Percentiles rank a stretch among this genome's conserved stretches.
Conservation (phyloP, 2,888 invertebrate genomes). For the Drosophila stalkeri region DNA sequence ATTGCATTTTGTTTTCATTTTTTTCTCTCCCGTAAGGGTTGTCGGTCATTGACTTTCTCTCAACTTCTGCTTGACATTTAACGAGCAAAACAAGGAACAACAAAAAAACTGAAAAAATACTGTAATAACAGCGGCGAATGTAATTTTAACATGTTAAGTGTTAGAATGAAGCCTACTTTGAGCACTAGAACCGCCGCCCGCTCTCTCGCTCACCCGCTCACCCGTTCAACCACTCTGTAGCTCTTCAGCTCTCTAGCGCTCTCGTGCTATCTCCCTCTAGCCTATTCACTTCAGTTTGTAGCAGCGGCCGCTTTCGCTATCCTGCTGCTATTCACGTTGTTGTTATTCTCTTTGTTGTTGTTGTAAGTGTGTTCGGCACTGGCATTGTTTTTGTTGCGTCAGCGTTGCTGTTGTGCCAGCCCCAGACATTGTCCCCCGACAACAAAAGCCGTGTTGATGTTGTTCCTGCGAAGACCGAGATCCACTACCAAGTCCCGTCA, state of each 20-base stretch:
- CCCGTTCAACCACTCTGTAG: neutral
- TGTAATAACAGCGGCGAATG: conserved; percentile 59
- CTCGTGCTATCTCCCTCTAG: neutral
- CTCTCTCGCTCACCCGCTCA: neutral
- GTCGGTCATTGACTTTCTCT: conserved; percentile 75
- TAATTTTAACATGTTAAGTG: conserved; percentile 77
- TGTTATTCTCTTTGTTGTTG: conserved; percentile 18
- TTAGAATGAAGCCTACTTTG: conserved; percentile 78
- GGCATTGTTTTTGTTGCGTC: conserved; percentile 57
- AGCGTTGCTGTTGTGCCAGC: conserved; percentile 43
- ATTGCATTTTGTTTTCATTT: conserved; percentile 58
- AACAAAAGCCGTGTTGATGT: conserved; percentile 67
- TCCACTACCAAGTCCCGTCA: conserved; percentile 8
- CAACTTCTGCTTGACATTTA: conserved; percentile 77
- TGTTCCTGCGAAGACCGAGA: conserved; percentile 46
- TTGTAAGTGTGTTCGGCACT: conserved; percentile 29
- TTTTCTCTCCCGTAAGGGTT: conserved; percentile 29
- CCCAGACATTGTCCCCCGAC: conserved; percentile 72
- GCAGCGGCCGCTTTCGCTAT: conserved; percentile 22
- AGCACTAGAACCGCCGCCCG: conserved; percentile 29
- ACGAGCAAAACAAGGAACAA: conserved; percentile 62
- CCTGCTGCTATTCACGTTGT: conserved; percentile 16
- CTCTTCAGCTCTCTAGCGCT: neutral
- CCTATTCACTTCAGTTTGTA: conserved; percentile 7
- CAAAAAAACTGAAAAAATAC: conserved; percentile 18